These are phyloP conservation scores for Gila orcuttii DNA, from an alignment of 2,113 vertebrate species.

Conservation along the genomic window DNA sequence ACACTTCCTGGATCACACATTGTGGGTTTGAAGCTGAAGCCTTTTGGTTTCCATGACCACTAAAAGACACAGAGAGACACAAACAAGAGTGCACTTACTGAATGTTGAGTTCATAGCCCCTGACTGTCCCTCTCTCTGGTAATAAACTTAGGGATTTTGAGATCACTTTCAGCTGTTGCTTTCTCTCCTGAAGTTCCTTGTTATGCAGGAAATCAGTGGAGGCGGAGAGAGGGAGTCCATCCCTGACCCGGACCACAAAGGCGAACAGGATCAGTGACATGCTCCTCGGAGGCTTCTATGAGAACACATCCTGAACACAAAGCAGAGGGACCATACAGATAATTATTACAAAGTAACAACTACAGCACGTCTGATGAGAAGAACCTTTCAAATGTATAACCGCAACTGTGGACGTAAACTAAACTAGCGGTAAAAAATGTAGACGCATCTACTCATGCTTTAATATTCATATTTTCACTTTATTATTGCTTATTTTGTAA, in stretches of 20 bases:
- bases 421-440: neutral
- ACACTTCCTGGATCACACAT: neutral
- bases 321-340: neutral
- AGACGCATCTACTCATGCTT: too few species aligned
- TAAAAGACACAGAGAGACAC: neutral
- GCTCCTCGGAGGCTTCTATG: constrained; percentile 78
- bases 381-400: neutral
- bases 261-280: constrained; percentile 97
- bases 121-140: constrained; percentile 82
- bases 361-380: neutral
- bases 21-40: neutral
- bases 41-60: neutral
- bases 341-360: neutral
- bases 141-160: constrained; percentile 75
- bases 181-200: constrained; percentile 87
- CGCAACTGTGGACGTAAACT: neutral
- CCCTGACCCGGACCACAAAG: constrained; percentile 90
- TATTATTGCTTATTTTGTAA: too few species aligned
- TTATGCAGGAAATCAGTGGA: constrained; percentile 93
- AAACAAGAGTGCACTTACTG: constrained; percentile 76
- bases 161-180: constrained; percentile 83
- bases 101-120: constrained; percentile 82
- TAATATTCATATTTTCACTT: too few species aligned
- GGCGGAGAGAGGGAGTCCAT: constrained; percentile 95
- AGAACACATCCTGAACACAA: constrained; percentile 73